A percentile compares a stretch with the other conserved stretches of the same genome.
These are phyloP conservation scores for Anorthoa munda DNA, from an alignment of 2,888 invertebrate genomes.

Conservation along the genomic window DNA sequence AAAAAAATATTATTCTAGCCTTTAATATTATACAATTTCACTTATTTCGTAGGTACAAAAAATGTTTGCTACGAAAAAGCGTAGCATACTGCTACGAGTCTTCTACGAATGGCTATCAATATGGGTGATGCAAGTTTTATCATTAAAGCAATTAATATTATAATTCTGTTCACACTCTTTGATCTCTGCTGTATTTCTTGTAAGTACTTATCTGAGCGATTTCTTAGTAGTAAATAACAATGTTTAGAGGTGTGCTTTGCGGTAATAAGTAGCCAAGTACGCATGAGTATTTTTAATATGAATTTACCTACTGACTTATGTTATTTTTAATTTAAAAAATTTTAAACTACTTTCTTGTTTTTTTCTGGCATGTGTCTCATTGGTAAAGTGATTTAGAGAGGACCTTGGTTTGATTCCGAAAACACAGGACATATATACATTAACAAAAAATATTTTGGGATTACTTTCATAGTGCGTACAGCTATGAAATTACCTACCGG, in stretches of 20 bases:
- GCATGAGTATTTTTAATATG: no score
- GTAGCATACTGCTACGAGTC: conserved; percentile 11
- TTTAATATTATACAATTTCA: neutral
- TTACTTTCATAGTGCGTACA: no score
- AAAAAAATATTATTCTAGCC: no score
- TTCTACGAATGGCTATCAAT: neutral
- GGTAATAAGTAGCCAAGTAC: neutral
- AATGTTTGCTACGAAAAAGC: conserved; percentile 20
- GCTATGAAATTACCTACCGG: no score
- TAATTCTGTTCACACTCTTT: conserved; percentile 30
- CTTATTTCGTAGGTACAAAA: neutral
- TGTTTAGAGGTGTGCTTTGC: neutral
- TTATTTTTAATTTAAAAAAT: no score
- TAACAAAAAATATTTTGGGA: no score
- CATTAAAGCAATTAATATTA: conserved; percentile 17
- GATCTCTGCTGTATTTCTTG: conserved; percentile 22
- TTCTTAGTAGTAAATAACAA: conserved; percentile 15
- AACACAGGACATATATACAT: no score
- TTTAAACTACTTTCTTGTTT: no score
- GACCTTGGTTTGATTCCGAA: neutral
- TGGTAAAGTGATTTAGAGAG: no score
- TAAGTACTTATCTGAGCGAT: conserved; percentile 4
- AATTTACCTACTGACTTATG: no score
- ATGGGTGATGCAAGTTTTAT: conserved; percentile 1
- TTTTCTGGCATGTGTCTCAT: no score